Base-by-base conservation (phyloP, 2,797 vertebrate genomes). In the Cetoscarus ocellatus region DNA sequence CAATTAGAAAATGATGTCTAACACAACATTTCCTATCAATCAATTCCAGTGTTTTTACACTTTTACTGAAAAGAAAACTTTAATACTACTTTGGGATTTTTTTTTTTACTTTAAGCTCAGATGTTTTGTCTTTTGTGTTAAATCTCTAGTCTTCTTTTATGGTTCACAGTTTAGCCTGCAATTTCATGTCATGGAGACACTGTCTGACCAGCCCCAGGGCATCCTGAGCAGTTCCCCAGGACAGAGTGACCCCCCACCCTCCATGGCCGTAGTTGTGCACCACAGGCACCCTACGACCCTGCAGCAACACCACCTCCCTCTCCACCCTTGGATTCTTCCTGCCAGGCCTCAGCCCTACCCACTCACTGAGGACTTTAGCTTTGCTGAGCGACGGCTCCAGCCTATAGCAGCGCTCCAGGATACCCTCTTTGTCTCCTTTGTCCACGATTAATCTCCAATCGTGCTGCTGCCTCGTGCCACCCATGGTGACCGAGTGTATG, bases 181-280 rank as follows among this genome's bases (percentile, higher is more conserved):
- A 79, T 0, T 36, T 52, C 40, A 53, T 85, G 35, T 94, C 89
- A 4, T 44, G 68, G 34, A 96, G 84, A 52, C 92, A 94, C 67
- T 95, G 87, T 10, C 48, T 76, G 40, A 98, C 94, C 79, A 98
- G 81, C 55, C 51, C 72, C 67, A 95, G 68, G 0, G 95, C 93
- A 1, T 96, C 95, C 47, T 94, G 75, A 10, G 96, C 97, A 0
- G 95, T 96, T 3, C 97, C 98, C 94, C 95, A 95, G 79, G 97
- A 95, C 18, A 97, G 55, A 0, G 93, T 94, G 71, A 98, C 91
- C 0, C 98, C 98, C 53, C 93, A 95, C 2, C 92, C 82, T 0
- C 95, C 95, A 0, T 99, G 98, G 10, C 98, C 98, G 0, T 99
- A 99, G 90, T 98, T 96, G 83, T 99, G 97, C 8, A 99, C 94